Percentiles rank a stretch among this genome's conserved stretches.
phyloP scores from a whole-genome alignment of 2,113 vertebrate genomes.

The Burhinus bistriatus region DNA sequence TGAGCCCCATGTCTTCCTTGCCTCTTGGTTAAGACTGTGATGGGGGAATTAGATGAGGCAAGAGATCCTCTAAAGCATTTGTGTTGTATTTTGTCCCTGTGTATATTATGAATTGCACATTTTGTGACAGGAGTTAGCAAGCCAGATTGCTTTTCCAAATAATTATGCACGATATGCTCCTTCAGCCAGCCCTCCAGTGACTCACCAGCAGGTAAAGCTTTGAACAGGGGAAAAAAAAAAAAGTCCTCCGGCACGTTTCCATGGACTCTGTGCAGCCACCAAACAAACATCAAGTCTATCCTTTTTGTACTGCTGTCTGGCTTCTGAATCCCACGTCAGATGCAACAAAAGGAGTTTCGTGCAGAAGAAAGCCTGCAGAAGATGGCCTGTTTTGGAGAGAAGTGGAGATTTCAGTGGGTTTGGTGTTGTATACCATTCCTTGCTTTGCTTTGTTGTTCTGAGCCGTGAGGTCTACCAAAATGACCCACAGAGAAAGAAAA shows the following conservation, averaged over 20 bases:
- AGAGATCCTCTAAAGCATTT: background rate
- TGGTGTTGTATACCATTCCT: background rate
- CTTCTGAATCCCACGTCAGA: background rate
- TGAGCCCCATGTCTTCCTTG: background rate
- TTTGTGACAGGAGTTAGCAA: background rate
- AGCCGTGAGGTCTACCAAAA: background rate
- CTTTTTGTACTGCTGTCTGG: background rate
- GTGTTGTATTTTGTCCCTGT: background rate
- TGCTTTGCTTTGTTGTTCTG: background rate
- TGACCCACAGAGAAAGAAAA: background rate
- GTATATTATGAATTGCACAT: background rate
- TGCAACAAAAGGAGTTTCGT: fast-evolving
- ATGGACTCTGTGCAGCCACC: background rate
- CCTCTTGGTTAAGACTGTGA: background rate
- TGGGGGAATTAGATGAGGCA: background rate
- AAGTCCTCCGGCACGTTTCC: background rate
- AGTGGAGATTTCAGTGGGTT: background rate
- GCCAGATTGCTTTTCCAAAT: background rate
- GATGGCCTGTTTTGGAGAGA: background rate
- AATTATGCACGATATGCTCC: background rate
- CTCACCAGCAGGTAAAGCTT: slow-evolving; percentile 32
- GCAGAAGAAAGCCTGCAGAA: background rate
- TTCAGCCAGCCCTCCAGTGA: background rate
- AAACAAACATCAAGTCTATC: background rate
- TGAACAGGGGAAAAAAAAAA: background rate